phyloP scores from a whole-genome alignment of 1,140 invertebrate genomes.

The Drosophila ficusphila region DNA sequence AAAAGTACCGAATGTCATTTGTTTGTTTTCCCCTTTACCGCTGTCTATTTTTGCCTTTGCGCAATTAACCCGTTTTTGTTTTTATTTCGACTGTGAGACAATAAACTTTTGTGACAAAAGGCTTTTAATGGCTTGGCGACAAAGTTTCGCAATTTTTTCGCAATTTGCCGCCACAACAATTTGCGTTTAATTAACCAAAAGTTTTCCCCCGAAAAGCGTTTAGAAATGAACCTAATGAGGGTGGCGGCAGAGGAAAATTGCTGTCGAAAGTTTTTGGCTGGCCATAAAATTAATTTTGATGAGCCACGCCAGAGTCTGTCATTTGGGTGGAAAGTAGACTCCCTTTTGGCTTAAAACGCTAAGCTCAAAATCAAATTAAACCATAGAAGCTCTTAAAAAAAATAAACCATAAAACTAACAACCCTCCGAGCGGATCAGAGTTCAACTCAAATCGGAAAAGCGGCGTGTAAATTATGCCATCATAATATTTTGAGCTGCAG shows the following conservation, averaged over 20 bases:
- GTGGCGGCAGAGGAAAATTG: conserved; percentile 31
- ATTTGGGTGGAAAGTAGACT: conserved; percentile 14
- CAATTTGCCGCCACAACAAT: conserved; percentile 81
- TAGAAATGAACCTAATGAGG: conserved; percentile 62
- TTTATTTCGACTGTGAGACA: conserved; percentile 56
- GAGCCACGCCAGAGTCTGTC: conserved; percentile 46
- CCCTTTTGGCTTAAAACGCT: not conserved
- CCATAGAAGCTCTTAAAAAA: conserved; percentile 49
- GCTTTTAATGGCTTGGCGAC: conserved; percentile 76
- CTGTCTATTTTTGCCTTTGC: conserved; percentile 21
- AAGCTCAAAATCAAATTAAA: conserved; percentile 66
- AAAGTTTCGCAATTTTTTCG: conserved; percentile 80
- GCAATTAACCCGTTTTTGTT: conserved; percentile 73
- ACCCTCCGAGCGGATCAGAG: conserved; percentile 43
- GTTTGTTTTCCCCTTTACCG: not conserved
- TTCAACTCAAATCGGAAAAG: conserved; percentile 75
- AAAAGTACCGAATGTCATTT: conserved; percentile 60
- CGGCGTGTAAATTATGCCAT: conserved; percentile 83
- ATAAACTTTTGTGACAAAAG: conserved; percentile 76
- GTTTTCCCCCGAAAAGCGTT: conserved; percentile 51
- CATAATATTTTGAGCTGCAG: conserved; percentile 76
- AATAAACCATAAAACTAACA: conserved; percentile 29
- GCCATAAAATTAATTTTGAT: conserved; percentile 82
- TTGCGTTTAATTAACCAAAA: conserved; percentile 82
- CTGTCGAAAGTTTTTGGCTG: conserved; percentile 73